Conservation (phyloP, 2,888 invertebrate species). For the Acanthosepion pharaonis region DNA sequence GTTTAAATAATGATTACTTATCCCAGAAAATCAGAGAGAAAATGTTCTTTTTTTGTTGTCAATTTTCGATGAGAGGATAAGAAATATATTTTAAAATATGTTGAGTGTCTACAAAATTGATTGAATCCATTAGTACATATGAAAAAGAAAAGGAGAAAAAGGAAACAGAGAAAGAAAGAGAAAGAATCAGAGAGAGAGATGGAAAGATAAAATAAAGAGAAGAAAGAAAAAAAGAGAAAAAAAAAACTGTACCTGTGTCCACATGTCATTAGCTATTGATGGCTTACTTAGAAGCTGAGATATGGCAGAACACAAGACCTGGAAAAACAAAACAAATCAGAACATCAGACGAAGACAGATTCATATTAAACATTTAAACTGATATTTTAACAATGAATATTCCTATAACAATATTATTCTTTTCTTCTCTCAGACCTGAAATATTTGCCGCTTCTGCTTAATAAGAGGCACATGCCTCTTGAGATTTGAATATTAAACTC, state of each 20-base stretch:
- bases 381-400: no score
- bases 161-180: not conserved
- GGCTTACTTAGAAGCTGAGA: slow-evolving; percentile 65
- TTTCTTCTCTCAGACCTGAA: no score
- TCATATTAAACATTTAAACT: no score
- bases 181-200: no score
- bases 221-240: not conserved
- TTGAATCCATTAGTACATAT: not conserved
- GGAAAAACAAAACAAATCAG: slow-evolving; percentile 50
- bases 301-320: slow-evolving; percentile 68
- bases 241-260: slow-evolving; percentile 65
- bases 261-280: slow-evolving; percentile 69
- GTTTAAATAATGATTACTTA: no score
- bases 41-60: not conserved
- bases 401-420: no score
- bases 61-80: not conserved
- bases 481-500: no score
- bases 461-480: no score
- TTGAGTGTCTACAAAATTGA: not conserved
- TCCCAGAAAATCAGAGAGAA: not conserved
- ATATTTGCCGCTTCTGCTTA: no score
- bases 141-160: not conserved
- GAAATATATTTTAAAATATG: not conserved
- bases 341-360: not conserved
- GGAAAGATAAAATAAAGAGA: no score